Conservation (phyloP, 1,140 invertebrate species). For the Tribolium madens region DNA sequence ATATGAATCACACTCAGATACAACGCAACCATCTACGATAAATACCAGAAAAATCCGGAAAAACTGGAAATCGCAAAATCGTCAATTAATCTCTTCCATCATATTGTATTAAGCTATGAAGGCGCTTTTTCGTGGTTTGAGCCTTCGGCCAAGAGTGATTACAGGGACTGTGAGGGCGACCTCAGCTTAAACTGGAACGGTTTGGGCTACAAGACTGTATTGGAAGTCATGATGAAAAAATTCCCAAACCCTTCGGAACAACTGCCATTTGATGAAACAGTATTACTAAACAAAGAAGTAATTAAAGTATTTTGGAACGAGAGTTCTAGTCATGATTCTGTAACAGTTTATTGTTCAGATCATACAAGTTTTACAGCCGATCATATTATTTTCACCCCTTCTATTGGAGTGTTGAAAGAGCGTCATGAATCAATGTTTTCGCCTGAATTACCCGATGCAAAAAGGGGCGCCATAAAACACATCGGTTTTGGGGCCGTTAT, state of each 20-base stretch:
- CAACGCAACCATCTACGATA: slow-evolving; percentile 24
- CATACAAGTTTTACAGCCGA: slow-evolving; percentile 71
- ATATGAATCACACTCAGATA: slow-evolving; percentile 30
- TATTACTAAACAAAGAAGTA: slow-evolving; percentile 55
- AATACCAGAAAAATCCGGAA: slow-evolving; percentile 7
- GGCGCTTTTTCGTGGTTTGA: slow-evolving; percentile 53
- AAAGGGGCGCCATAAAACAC: slow-evolving; percentile 72
- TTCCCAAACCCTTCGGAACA: slow-evolving; percentile 44
- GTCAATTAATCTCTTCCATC: slow-evolving; percentile 39
- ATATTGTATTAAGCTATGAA: slow-evolving; percentile 42
- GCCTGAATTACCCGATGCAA: slow-evolving; percentile 72
- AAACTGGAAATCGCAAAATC: slow-evolving; percentile 36
- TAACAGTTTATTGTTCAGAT: slow-evolving; percentile 64
- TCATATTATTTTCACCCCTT: slow-evolving; percentile 77
- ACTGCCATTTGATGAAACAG: slow-evolving; percentile 51
- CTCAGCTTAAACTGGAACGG: slow-evolving; percentile 56
- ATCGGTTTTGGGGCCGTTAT: slow-evolving; percentile 79
- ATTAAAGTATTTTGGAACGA: slow-evolving; percentile 50
- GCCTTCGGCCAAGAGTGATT: slow-evolving; percentile 48
- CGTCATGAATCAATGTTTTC: slow-evolving; percentile 70
- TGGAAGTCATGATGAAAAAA: slow-evolving; percentile 57
- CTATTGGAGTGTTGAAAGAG: slow-evolving; percentile 78
- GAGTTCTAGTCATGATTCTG: slow-evolving; percentile 1
- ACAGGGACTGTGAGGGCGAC: slow-evolving; percentile 42
- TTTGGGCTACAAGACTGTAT: slow-evolving; percentile 55